phyloP scores from a whole-genome alignment of 2,113 vertebrate genomes.

The Oreochromis niloticus region DNA sequence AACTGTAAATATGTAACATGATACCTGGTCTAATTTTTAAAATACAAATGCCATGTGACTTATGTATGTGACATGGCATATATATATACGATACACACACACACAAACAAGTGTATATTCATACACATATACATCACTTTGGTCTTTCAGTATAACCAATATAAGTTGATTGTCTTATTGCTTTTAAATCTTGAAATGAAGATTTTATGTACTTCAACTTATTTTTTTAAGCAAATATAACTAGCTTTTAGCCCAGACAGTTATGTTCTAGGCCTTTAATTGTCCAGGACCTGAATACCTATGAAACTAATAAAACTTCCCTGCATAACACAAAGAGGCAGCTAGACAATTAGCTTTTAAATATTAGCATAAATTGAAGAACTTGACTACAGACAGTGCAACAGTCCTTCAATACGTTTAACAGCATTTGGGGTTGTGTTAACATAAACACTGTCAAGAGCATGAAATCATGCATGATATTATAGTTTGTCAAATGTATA shows the following conservation, averaged over 20 bases:
- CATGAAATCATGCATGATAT: neutral
- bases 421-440: neutral
- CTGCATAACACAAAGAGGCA: neutral
- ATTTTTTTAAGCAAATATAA: neutral
- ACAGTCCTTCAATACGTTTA: neutral
- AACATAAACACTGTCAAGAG: neutral
- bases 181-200: neutral
- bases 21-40: neutral
- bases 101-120: too few relatives aligned
- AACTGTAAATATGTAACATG: neutral
- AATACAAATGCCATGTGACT: neutral
- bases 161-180: neutral
- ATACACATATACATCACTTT: neutral
- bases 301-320: neutral
- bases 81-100: rapidly evolving
- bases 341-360: neutral
- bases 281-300: neutral
- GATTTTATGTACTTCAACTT: neutral
- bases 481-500: neutral
- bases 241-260: neutral
- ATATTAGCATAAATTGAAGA: neutral
- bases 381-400: neutral
- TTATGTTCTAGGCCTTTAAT: neutral
- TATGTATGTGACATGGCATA: neutral
- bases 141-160: neutral